Conservation (phyloP, 2,797 vertebrate genomes). For the Menidia menidia region DNA sequence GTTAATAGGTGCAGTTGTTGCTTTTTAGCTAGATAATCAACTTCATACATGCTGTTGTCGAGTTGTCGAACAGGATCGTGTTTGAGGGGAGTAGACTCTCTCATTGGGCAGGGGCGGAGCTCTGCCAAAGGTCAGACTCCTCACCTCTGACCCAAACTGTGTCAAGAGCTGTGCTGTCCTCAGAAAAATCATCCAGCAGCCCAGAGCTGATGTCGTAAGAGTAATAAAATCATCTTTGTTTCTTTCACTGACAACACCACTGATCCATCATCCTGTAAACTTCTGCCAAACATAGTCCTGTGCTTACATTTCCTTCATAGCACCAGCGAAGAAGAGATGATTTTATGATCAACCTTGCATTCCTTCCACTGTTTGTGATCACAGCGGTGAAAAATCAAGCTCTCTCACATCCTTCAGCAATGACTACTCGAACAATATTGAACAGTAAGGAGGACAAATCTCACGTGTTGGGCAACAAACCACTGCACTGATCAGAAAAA, state of each 20-base stretch:
- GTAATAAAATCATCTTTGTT: constrained; percentile 16
- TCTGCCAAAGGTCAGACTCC: constrained; percentile 27
- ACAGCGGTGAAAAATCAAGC: not conserved
- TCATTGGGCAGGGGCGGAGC: constrained; percentile 27
- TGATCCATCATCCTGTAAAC: not conserved
- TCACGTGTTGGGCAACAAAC: constrained; percentile 22
- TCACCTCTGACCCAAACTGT: constrained; percentile 52
- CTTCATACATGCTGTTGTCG: not conserved
- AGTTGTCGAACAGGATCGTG: constrained; percentile 6
- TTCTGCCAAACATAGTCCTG: not conserved
- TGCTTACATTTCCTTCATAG: constrained; percentile 12
- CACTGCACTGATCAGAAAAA: constrained; percentile 40
- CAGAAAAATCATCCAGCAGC: constrained; percentile 27
- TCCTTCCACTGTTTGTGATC: not conserved
- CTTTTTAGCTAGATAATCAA: not conserved
- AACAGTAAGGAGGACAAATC: constrained; percentile 10
- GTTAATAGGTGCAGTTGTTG: not conserved
- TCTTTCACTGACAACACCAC: not conserved
- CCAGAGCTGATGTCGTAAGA: constrained; percentile 14
- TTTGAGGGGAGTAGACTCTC: constrained; percentile 17
- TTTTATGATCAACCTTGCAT: constrained; percentile 4
- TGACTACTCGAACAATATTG: not conserved
- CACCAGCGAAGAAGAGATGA: not conserved
- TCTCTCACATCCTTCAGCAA: too few species aligned
- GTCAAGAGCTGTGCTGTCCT: constrained; percentile 29